Base-by-base conservation (phyloP, 2,113 vertebrate species). In the Xenopus laevis region DNA sequence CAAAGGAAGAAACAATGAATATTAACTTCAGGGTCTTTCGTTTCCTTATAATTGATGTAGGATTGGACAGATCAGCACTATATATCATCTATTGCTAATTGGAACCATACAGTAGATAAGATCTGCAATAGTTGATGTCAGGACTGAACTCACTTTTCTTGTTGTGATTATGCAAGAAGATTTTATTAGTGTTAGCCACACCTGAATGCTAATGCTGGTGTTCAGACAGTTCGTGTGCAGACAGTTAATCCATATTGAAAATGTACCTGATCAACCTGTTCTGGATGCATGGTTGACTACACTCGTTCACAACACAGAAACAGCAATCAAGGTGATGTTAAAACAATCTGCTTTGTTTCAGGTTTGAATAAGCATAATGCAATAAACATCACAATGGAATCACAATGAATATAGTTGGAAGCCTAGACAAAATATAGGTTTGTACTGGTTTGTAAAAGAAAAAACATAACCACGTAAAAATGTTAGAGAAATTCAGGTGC, bases 211-310 rank as follows among this genome's bases (percentile, higher is more conserved):
- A 52, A 40, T 23, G n/a, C 63, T 45, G n/a, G 44, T 44, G 45
- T 53, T 18, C 65, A 75, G 72, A 68, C 58, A 62, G 33, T 40
- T 40, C 2, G 58, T 69, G 27, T 69, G 66, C 59, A 76, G 73
- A 76, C 73, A 69, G 73, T 69, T 76, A 76, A 76, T 76, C 74
- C 60, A 17, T 76, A 67, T 77, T 58, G 70, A 46, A 67, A 70
- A 46, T 33, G 47, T 64, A 64, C 47, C 63, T 70, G 74, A 77
- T 63, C 46, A 77, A 77, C 74, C 74, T 77, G 66, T 77, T 77
- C 58, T 63, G 66, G 74, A 59, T 77, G 74, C 74, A 70, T 70
- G 74, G 74, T 62, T 70, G 74, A 70, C 23, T 77, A 67, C 65
- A 70, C 64, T 77, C 59, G 64, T 69, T 77, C 74, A 77, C 58